These are phyloP conservation scores for Sclerodermus sp. DNA, from an alignment of 2,888 invertebrate species.

Conservation along the genomic window DNA sequence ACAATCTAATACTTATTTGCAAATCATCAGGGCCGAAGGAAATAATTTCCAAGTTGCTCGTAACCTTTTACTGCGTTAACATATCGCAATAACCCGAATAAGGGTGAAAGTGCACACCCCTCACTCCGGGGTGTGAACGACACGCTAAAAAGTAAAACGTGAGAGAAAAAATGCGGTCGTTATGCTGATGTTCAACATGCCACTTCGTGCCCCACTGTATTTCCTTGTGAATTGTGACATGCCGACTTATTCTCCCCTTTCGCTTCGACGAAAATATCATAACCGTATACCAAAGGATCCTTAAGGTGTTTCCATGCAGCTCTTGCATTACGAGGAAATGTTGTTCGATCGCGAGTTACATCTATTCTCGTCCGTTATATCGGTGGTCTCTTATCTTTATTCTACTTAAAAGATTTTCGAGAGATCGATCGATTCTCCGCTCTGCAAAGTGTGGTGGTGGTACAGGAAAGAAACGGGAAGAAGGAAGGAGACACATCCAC, in stretches of 20 bases:
- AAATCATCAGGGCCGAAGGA: not conserved
- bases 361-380: no score
- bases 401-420: not conserved
- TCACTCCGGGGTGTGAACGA: no score
- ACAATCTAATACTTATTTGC: not conserved
- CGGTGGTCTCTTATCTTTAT: no score
- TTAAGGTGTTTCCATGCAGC: no score
- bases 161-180: conserved; percentile 31
- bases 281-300: conserved; percentile 3
- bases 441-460: conserved; percentile 9
- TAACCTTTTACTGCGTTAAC: no score
- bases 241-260: conserved; percentile 13
- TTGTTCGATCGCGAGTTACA: no score
- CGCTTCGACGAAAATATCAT: conserved; percentile 6
- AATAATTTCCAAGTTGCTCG: no score
- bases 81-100: no score
- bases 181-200: conserved; percentile 43
- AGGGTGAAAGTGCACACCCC: no score
- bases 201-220: conserved; percentile 19
- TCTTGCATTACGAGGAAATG: no score
- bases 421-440: not conserved
- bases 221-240: conserved; percentile 27
- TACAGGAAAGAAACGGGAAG: conserved; percentile 8
- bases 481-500: conserved; percentile 22
- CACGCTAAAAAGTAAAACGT: not conserved